Percentiles rank a stretch among this genome's conserved stretches.
These are phyloP conservation scores for Micrasema longulum DNA, from an alignment of 1,140 invertebrate genomes.

Conservation along the genomic window DNA sequence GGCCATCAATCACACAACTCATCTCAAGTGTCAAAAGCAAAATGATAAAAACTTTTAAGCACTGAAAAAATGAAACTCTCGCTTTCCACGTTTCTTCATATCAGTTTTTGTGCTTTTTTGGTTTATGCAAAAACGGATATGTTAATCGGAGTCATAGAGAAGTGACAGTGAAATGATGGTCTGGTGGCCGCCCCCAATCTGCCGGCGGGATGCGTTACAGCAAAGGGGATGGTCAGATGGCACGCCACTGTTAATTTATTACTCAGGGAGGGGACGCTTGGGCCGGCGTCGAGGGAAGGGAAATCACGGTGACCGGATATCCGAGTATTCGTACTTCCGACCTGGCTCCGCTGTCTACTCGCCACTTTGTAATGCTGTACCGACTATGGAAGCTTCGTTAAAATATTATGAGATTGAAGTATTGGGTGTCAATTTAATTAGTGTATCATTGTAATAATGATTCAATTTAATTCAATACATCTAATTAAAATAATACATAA, in stretches of 20 bases:
- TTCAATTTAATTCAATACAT: too few species aligned
- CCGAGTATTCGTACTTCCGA: neutral
- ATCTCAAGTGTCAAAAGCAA: constrained; percentile 41
- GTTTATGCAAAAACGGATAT: constrained; percentile 54
- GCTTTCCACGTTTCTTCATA: constrained; percentile 23
- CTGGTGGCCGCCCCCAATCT: constrained; percentile 52
- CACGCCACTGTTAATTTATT: constrained; percentile 54
- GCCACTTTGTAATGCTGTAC: too few species aligned
- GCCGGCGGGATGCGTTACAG: constrained; percentile 52
- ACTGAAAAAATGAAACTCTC: constrained; percentile 20
- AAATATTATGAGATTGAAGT: too few species aligned
- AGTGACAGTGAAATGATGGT: constrained; percentile 55
- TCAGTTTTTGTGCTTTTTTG: constrained; percentile 14
- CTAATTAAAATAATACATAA: too few species aligned
- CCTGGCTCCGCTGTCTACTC: too few species aligned
- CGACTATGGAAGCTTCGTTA: too few species aligned
- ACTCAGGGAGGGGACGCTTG: constrained; percentile 15
- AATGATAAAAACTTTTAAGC: constrained; percentile 31
- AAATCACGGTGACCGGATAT: constrained; percentile 13
- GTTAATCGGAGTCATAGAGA: constrained; percentile 55
- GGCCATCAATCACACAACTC: constrained; percentile 42
- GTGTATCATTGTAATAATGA: too few species aligned
- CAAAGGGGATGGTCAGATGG: constrained; percentile 53
- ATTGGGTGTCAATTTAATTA: too few species aligned
- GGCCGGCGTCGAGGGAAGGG: constrained; percentile 12